Evolutionary conservation across 2,888 invertebrate species (phyloP).

Genomic region (Acanthosepion pharaonis): DNA sequence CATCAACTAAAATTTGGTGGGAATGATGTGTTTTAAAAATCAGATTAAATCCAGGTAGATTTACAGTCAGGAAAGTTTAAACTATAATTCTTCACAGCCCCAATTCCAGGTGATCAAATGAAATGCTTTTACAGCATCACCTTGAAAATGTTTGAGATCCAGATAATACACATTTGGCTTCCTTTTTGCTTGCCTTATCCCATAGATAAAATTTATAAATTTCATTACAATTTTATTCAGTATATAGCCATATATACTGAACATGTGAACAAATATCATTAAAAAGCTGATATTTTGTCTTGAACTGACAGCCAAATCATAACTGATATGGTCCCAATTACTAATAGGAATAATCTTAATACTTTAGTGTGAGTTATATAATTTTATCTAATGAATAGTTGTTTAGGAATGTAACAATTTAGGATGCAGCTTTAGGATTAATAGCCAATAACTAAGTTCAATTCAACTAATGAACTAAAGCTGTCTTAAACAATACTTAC

Average conservation of each 20-base stretch:
- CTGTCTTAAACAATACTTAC: slow-evolving; percentile 45
- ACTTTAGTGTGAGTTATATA: background rate
- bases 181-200: background rate
- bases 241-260: no score
- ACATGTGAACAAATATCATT: no score
- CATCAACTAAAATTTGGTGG: background rate
- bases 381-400: background rate
- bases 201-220: no score
- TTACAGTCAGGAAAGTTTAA: background rate
- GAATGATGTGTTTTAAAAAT: background rate
- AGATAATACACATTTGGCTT: background rate
- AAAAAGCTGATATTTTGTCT: background rate
- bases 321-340: background rate
- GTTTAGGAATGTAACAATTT: background rate
- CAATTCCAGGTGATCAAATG: no score
- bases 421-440: background rate
- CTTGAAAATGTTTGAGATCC: slow-evolving; percentile 1
- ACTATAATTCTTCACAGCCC: background rate
- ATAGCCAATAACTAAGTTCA: slow-evolving; percentile 1
- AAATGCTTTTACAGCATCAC: background rate
- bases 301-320: background rate
- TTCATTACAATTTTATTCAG: no score
- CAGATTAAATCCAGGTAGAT: background rate
- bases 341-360: background rate
- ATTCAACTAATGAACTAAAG: background rate